Evolutionary conservation across 2,888 invertebrate species (phyloP).

Genomic region (Oscheius sp.): DNA sequence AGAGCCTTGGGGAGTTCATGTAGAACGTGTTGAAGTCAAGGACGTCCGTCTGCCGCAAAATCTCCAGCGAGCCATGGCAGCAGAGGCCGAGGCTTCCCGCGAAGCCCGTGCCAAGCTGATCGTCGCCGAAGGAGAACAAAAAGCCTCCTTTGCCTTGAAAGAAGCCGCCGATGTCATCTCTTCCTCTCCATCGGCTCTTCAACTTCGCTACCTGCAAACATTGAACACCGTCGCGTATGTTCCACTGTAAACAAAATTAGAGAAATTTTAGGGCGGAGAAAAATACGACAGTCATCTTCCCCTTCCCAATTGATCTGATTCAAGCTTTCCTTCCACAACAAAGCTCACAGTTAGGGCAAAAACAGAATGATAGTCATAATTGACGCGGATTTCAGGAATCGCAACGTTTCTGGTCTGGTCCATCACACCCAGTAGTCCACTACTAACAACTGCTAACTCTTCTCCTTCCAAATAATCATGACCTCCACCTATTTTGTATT

Average conservation of each 20-base stretch:
- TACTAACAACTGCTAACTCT: background rate
- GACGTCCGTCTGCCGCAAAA: constrained; percentile 92
- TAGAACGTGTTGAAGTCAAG: constrained; percentile 73
- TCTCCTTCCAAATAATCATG: too few species aligned
- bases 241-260: background rate
- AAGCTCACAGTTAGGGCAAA: constrained; percentile 20
- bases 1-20: constrained; percentile 76
- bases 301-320: constrained; percentile 22
- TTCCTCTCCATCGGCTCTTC: constrained; percentile 84
- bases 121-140: constrained; percentile 89
- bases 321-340: constrained; percentile 14
- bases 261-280: constrained; percentile 14
- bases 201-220: constrained; percentile 91
- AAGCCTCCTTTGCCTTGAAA: constrained; percentile 88
- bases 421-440: constrained; percentile 7
- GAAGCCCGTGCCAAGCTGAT: constrained; percentile 85
- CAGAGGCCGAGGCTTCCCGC: constrained; percentile 91
- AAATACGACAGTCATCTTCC: constrained; percentile 32
- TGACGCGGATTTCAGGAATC: background rate
- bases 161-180: constrained; percentile 86
- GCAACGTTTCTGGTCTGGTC: background rate
- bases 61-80: constrained; percentile 93
- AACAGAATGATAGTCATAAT: too few species aligned
- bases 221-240: constrained; percentile 83
- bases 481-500: too few species aligned